phyloP scores from a whole-genome alignment of 2,888 invertebrate species.

The Agrilus cyanescens region DNA sequence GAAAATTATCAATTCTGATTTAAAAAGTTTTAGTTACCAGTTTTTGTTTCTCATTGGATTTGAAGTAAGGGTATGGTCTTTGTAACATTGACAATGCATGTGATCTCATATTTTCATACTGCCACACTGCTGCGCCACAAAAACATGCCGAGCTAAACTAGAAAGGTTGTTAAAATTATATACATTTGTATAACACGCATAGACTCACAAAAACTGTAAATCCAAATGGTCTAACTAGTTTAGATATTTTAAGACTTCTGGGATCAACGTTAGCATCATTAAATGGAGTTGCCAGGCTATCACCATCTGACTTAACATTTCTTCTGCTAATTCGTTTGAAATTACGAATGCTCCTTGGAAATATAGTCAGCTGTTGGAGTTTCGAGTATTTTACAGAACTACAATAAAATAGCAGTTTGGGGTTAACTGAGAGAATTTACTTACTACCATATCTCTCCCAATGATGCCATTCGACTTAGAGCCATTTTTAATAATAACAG shows the following conservation, averaged over 20 bases:
- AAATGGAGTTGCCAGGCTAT: constrained; percentile 32
- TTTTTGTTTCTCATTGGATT: constrained; percentile 20
- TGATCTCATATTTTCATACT: constrained; percentile 63
- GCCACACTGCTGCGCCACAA: constrained; percentile 70
- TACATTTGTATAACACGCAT: not conserved
- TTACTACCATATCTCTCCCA: constrained; percentile 23
- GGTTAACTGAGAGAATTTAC: constrained; percentile 5
- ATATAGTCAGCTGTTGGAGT: constrained; percentile 10
- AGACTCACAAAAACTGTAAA: constrained; percentile 52
- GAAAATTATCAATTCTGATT: constrained; percentile 3
- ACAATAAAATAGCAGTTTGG: constrained; percentile 6
- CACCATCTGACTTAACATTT: constrained; percentile 18
- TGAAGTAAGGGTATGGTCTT: constrained; percentile 43
- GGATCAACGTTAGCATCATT: constrained; percentile 36
- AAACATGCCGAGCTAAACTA: constrained; percentile 48
- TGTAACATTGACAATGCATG: constrained; percentile 44
- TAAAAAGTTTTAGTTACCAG: constrained; percentile 6
- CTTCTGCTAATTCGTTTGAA: constrained; percentile 17
- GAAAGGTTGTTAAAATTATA: constrained; percentile 9
- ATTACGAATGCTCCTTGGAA: constrained; percentile 13
- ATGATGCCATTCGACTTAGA: constrained; percentile 24
- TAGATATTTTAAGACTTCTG: constrained; percentile 35
- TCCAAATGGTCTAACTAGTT: constrained; percentile 48
- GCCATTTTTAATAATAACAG: constrained; percentile 20
- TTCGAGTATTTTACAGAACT: constrained; percentile 7